Evolutionary conservation across 2,113 vertebrate genomes (phyloP), one percentile per base, ranked within the genome.

Genomic region (Loxodonta africana): DNA sequence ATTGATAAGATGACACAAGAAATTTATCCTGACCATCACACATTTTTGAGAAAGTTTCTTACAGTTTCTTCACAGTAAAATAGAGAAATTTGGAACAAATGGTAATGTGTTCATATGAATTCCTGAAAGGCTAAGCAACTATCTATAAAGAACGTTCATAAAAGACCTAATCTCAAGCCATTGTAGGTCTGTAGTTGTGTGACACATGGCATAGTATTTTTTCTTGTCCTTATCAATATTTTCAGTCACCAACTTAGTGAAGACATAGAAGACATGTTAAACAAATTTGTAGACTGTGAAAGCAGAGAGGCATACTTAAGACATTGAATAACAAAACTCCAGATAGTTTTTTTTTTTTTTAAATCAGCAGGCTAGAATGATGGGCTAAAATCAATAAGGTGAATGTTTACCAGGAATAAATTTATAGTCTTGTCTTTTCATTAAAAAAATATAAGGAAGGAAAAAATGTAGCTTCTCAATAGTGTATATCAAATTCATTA

Each of bases 401-500:
- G 15, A 53, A 57, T 96, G 62, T 96, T 95, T 84, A 44, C 62
- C 28, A 69, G n/a, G 63, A 21, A 51, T 84, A 84, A 69, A 88
- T 62, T n/a, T 46, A 63, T 26, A 76, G 25, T 84, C 28, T 23
- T 41, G 6, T 60, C 10, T 65, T 93, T 96, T 93, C 9, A 25
- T 78, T 87, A 71, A 93, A 90, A 90, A 92, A 95, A n/a, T 48
- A 6, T 14, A 80, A 23, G 15, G 23, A 76, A 74, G 20, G 33
- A 67, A 12, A 51, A 93, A 62, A 88, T 48, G 2, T 44, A 78
- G 9, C 33, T 90, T 95, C 53, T 93, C 25, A 81, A 12, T 81
- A 53, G n/a, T 77, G 1, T 48, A 69, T 48, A 80, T 28, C 60
- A 74, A 89, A 53, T 37, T 67, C 53, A 41, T 15, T 93, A 10